Conservation (phyloP, 1,140 invertebrate genomes). For the Physella acuta region DNA sequence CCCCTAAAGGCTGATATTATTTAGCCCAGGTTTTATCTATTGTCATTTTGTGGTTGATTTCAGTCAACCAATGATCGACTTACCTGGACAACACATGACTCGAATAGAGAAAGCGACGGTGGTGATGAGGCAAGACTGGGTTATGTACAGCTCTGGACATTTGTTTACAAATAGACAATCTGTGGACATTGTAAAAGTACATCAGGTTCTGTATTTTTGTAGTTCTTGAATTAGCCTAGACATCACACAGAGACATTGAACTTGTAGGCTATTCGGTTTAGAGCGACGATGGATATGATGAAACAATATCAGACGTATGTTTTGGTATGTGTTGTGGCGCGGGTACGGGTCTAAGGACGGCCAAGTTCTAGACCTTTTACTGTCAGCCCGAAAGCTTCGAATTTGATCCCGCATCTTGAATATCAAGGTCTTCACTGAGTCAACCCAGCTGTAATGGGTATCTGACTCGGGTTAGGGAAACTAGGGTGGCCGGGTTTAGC, state of each 20-base stretch:
- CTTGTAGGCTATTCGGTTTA: neutral
- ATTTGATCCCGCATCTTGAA: too few relatives aligned
- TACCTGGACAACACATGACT: constrained; percentile 3
- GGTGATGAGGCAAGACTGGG: constrained; percentile 1
- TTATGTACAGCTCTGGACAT: constrained; percentile 1
- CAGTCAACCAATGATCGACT: neutral
- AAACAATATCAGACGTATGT: too few relatives aligned
- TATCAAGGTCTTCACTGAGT: too few relatives aligned
- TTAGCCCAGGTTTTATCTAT: too few relatives aligned
- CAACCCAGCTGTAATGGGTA: too few relatives aligned
- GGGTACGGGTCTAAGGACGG: too few relatives aligned
- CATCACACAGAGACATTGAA: neutral
- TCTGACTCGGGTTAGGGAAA: too few relatives aligned
- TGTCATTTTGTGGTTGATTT: neutral
- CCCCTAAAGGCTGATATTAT: too few relatives aligned
- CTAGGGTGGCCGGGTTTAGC: too few relatives aligned
- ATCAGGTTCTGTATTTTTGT: neutral
- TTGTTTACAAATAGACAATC: neutral
- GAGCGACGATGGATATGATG: neutral
- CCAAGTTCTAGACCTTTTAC: too few relatives aligned
- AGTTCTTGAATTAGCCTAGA: neutral
- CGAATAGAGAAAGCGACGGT: neutral
- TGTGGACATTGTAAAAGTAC: neutral
- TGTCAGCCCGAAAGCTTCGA: too few relatives aligned
- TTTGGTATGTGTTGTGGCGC: neutral